A percentile compares a stretch with the other conserved stretches of the same genome.
Evolutionary conservation across 1,140 invertebrate genomes (phyloP).

Genomic region (Hycleus cichorii): DNA sequence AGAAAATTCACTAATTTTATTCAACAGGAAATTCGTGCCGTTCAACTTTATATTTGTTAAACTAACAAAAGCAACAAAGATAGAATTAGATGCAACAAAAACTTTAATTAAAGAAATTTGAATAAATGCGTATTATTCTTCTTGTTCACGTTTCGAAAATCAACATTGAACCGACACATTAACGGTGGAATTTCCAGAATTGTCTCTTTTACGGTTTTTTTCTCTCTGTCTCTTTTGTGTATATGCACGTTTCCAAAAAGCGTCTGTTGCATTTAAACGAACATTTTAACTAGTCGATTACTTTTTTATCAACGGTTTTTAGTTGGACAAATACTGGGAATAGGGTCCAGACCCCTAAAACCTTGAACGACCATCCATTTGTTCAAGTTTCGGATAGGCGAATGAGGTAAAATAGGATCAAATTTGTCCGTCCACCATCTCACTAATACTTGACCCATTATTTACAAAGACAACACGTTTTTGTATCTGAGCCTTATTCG

Average conservation of each 20-base stretch:
- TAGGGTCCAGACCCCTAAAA: background rate
- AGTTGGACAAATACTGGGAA: constrained; percentile 5
- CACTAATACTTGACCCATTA: too few species aligned
- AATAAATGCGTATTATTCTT: background rate
- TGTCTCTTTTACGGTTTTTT: constrained; percentile 10
- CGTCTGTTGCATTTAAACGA: constrained; percentile 14
- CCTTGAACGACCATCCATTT: constrained; percentile 12
- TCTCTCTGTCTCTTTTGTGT: too few species aligned
- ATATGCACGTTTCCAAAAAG: background rate
- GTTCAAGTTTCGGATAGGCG: background rate
- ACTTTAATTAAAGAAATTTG: constrained; percentile 15
- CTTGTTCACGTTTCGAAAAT: too few species aligned
- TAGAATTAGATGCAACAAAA: constrained; percentile 1
- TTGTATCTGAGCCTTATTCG: too few species aligned
- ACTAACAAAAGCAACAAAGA: too few species aligned
- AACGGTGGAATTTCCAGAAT: constrained; percentile 3
- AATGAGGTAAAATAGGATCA: too few species aligned
- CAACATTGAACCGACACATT: too few species aligned
- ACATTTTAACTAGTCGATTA: constrained; percentile 14
- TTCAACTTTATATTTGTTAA: too few species aligned
- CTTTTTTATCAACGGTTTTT: constrained; percentile 14
- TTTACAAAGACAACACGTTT: too few species aligned
- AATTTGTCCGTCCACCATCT: too few species aligned
- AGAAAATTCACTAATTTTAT: too few species aligned
- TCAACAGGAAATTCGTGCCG: too few species aligned